Percentiles rank a stretch among this genome's conserved stretches.
phyloP scores from a whole-genome alignment of 1,140 invertebrate species.

The Pomacea maculata region DNA sequence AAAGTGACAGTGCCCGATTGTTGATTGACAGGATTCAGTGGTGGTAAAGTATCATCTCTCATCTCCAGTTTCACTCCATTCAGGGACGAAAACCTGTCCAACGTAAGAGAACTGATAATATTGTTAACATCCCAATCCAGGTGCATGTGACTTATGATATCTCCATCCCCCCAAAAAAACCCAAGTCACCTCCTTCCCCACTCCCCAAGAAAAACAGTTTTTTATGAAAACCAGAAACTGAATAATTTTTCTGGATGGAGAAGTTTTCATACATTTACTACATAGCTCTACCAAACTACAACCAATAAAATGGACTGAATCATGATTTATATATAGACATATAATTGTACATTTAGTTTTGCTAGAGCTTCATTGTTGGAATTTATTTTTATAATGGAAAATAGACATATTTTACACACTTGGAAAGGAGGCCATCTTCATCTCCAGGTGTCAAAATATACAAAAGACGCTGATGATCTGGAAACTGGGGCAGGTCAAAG shows the following conservation, averaged over 20 bases:
- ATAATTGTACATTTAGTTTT: not conserved
- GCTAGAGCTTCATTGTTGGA: not conserved
- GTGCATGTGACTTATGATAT: too few relatives aligned
- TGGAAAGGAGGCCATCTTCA: slow-evolving; percentile 10
- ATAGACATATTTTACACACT: not conserved
- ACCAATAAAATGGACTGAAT: not conserved
- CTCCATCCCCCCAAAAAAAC: too few relatives aligned
- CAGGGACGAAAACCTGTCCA: not conserved
- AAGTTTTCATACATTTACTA: not conserved
- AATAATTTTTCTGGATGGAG: too few relatives aligned
- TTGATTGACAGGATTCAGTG: too few relatives aligned
- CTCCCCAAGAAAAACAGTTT: too few relatives aligned
- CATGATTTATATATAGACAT: not conserved
- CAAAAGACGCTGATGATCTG: not conserved
- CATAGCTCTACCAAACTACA: not conserved
- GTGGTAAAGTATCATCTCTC: not conserved
- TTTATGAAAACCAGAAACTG: too few relatives aligned
- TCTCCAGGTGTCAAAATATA: slow-evolving; percentile 14
- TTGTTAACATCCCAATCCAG: too few relatives aligned
- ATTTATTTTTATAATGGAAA: not conserved
- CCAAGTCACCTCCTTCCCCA: too few relatives aligned
- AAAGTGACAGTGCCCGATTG: too few relatives aligned
- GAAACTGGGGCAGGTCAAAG: slow-evolving; percentile 1
- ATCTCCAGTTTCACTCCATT: not conserved
- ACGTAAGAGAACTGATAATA: not conserved